A percentile compares a stretch with the other conserved stretches of the same genome.
Evolutionary conservation across 2,888 invertebrate genomes (phyloP).

Genomic region (Drosophila atroscutellata): DNA sequence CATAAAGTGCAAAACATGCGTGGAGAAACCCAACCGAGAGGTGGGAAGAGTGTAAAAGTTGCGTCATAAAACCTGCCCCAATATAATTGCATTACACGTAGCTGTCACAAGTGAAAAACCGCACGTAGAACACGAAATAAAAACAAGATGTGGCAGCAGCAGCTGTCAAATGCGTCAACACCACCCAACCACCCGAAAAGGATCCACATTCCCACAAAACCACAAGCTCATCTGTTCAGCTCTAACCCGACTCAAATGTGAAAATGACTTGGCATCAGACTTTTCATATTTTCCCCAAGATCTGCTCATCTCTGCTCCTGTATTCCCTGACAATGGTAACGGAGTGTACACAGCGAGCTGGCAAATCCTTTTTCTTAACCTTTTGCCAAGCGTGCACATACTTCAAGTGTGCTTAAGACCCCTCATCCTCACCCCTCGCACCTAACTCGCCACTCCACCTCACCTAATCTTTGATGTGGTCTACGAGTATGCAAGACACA

Average conservation of each 20-base stretch:
- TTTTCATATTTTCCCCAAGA: slow-evolving; percentile 70
- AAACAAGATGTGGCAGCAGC: slow-evolving; percentile 18
- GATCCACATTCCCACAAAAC: slow-evolving; percentile 48
- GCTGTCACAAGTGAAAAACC: slow-evolving; percentile 63
- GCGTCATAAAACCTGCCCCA: slow-evolving; percentile 70
- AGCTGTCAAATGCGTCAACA: slow-evolving; percentile 40
- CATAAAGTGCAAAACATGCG: slow-evolving; percentile 42
- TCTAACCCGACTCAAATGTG: slow-evolving; percentile 56
- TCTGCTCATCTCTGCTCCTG: slow-evolving; percentile 4
- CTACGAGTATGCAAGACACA: slow-evolving; percentile 66
- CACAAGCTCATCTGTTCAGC: slow-evolving; percentile 35
- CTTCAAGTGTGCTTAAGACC: slow-evolving; percentile 73
- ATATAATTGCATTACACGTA: slow-evolving; percentile 77
- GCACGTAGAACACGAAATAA: slow-evolving; percentile 30
- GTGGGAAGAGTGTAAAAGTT: slow-evolving; percentile 53
- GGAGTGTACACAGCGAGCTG: slow-evolving; percentile 21
- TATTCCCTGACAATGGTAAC: slow-evolving; percentile 31
- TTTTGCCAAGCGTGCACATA: slow-evolving; percentile 62
- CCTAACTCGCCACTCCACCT: background rate
- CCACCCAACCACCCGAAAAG: slow-evolving; percentile 40
- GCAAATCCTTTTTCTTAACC: slow-evolving; percentile 78
- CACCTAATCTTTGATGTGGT: slow-evolving; percentile 70
- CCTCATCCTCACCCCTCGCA: background rate
- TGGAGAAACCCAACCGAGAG: background rate
- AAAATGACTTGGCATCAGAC: slow-evolving; percentile 66